Base-by-base conservation (phyloP, 1,140 invertebrate genomes). In the Eupeodes corollae region DNA sequence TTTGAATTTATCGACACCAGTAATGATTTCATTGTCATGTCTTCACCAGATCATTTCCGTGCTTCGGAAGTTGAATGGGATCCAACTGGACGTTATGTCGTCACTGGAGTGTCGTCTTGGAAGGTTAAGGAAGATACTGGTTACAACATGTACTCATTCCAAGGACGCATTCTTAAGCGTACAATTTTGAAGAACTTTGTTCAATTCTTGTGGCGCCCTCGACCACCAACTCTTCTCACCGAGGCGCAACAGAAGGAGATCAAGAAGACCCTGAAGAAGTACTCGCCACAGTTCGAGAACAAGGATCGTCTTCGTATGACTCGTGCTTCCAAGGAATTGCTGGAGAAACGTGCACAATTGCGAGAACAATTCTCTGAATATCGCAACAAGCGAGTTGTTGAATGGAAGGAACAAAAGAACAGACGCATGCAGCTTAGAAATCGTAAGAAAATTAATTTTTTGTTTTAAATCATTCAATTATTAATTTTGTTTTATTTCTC, bases 91-190 rank as follows among this genome's bases (percentile, higher is more conserved):
- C 78, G 96, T 59, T 99, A 97, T 69, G 91, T 99, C 13, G 86
- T 92, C 13, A 96, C 93, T 1, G 89, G 84, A 6, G 92, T 97
- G 9, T 95, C 91, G 2, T 88, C 83, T 48, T 96, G 94, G 85
- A 96, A 93, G 56, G 88, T 91, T 42, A 96, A 95, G 72, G 91
- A 90, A 40, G 96, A 98, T 72, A 95, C 93, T 56, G 82, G 89
- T 6, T 99, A 93, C 68, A 95, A 92, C 79, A 81, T 99, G 49
- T 97, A 94, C 88, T 93, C 90, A 18, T 99, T 99, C 82, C 95
- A 99, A 72, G 91, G 90, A 11, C 83, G 86, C 61, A 81, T 83
- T 30, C 63, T 77, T 21, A 68, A 73, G 55, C 74, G 91, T 54
- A 83, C 91, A 21, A 87, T 88, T 61, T 73, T 95, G 48, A 92